Evolutionary conservation across 2,797 vertebrate genomes (phyloP), one percentile per base, ranked within the genome.

Genomic region (Petrocephalus sullivani): DNA sequence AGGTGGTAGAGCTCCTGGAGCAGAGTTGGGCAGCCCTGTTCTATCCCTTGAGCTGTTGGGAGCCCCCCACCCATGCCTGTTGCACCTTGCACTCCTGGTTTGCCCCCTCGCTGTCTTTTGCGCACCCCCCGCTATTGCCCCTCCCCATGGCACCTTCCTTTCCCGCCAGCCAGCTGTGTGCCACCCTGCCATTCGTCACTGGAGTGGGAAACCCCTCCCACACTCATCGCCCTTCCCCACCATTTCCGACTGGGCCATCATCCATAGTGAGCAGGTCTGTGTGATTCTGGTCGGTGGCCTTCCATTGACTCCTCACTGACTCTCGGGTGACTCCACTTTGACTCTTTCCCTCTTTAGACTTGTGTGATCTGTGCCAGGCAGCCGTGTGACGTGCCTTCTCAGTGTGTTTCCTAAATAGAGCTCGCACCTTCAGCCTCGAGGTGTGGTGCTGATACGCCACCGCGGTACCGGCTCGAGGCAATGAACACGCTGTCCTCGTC

Each of bases 181-280:
- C 88, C 91, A 90, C 91, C 90, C 92, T 94, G 93, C 92, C 93
- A 94, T 89, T 91, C 91, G 90, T 90, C 60, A 87, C 92, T 90
- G 90, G 89, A 82, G 87, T 90, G 89, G 90, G 87, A 61, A 81
- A 83, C 89, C 91, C 90, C 89, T 92, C 91, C 88, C 89, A 91
- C 19, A 19, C 58, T 87, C 91, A 89, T 91, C 71, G 8, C 89
- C 71, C 88, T 16, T 61, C 41, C 7, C 78, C 78, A 9, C 78
- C 51, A 23, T 53, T n/a, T 28, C 87, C 88, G 87, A 9, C 37
- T 78, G 37, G 33, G 16, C 12, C 64, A 37, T 16, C 37, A 78
- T 46, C 71, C 71, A n/a, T n/a, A 78, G 71, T 78, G 41, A 46
- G 33, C 37, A 46, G 71, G 37, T n/a, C 19, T 78, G 2, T n/a